These are phyloP conservation scores for Idris sp. DNA, from an alignment of 1,140 invertebrate species.

Conservation along the genomic window DNA sequence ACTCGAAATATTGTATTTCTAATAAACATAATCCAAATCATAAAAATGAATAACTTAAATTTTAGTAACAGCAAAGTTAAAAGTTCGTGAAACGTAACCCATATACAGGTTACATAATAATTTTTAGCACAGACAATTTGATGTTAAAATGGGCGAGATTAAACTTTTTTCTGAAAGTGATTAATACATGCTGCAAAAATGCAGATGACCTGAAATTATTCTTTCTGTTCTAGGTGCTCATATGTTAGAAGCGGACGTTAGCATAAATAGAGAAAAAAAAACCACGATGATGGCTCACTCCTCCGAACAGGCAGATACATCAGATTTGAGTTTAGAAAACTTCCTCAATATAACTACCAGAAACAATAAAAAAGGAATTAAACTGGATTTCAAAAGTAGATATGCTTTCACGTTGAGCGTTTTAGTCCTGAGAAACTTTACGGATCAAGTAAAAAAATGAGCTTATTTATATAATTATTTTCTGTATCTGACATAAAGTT, in stretches of 20 bases:
- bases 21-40: too few relatives aligned
- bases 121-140: too few relatives aligned
- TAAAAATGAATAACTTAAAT: too few relatives aligned
- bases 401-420: constrained; percentile 88
- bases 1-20: too few relatives aligned
- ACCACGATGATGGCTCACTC: constrained; percentile 93
- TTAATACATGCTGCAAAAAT: constrained; percentile 65
- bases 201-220: constrained; percentile 49
- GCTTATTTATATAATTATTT: too few relatives aligned
- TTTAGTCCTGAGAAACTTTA: constrained; percentile 77
- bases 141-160: too few relatives aligned
- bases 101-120: too few relatives aligned
- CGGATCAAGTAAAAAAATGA: constrained; percentile 77
- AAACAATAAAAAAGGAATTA: constrained; percentile 84
- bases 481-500: too few relatives aligned
- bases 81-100: too few relatives aligned
- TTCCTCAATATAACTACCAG: constrained; percentile 84
- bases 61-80: too few relatives aligned
- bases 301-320: constrained; percentile 82
- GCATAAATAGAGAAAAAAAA: constrained; percentile 79
- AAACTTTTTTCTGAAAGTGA: constrained; percentile 63
- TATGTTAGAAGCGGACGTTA: constrained; percentile 94
- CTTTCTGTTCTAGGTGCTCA: constrained; percentile 76
- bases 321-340: constrained; percentile 86
- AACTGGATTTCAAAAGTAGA: constrained; percentile 92